Evolutionary conservation across 2,113 vertebrate genomes (phyloP).

Genomic region (Eurystomus gularis): DNA sequence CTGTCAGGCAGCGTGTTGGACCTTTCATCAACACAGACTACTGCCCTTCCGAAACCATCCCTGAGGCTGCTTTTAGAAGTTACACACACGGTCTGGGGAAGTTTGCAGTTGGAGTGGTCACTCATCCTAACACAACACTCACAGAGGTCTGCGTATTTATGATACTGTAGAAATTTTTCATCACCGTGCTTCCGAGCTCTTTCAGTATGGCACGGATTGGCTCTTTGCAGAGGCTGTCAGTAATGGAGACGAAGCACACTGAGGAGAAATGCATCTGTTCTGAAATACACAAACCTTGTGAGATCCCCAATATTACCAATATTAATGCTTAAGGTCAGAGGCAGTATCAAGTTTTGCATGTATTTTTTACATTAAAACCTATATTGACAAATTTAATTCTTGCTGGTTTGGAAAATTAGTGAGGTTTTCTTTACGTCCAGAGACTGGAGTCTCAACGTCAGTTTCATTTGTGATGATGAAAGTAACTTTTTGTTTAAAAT

Average conservation of each 20-base stretch:
- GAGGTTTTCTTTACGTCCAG: slow-evolving; percentile 23
- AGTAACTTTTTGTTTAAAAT: not conserved
- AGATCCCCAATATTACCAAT: not conserved
- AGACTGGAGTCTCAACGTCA: not conserved
- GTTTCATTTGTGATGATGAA: not conserved
- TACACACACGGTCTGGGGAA: not conserved
- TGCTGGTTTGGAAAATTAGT: slow-evolving; percentile 16
- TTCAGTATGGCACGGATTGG: not conserved
- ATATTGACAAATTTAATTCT: slow-evolving; percentile 18
- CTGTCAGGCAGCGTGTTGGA: not conserved
- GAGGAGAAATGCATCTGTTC: slow-evolving; percentile 16
- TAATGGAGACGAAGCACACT: slow-evolving; percentile 1
- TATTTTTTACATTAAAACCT: slow-evolving; percentile 37
- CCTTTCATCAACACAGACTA: not conserved
- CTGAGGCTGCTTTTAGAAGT: not conserved
- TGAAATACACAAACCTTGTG: slow-evolving; percentile 9
- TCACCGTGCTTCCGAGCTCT: not conserved
- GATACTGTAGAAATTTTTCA: not conserved
- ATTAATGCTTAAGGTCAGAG: slow-evolving; percentile 14
- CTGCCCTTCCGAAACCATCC: not conserved
- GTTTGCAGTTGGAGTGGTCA: not conserved
- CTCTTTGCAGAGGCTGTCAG: not conserved
- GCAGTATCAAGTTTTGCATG: slow-evolving; percentile 11
- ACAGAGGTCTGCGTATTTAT: not conserved
- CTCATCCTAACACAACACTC: not conserved